Conservation (phyloP, 1,140 invertebrate species). For the Battus philenor region DNA sequence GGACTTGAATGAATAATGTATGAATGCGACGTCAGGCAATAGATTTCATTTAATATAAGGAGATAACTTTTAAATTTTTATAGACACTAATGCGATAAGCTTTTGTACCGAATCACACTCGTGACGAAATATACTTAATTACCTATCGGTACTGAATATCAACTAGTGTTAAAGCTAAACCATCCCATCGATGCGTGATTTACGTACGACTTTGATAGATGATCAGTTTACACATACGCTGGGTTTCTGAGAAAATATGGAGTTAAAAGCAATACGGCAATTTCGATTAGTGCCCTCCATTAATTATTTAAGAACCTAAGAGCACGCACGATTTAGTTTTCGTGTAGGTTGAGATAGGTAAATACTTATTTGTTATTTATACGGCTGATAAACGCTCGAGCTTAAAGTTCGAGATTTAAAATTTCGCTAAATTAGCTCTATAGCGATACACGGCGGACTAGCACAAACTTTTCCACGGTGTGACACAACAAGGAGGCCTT, state of each 20-base stretch:
- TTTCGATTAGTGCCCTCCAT: conserved; percentile 10
- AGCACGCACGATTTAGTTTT: conserved; percentile 4
- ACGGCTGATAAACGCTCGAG: too few relatives aligned
- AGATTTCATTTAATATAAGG: too few relatives aligned
- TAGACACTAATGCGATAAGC: too few relatives aligned
- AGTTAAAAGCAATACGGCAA: not conserved
- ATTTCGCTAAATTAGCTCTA: too few relatives aligned
- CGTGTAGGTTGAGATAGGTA: not conserved
- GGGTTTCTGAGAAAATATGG: conserved; percentile 2
- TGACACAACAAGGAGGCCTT: too few relatives aligned
- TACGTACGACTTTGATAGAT: conserved; percentile 12
- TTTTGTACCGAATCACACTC: not conserved
- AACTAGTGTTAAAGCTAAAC: not conserved
- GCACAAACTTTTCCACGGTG: too few relatives aligned
- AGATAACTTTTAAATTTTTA: too few relatives aligned
- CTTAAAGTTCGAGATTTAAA: too few relatives aligned
- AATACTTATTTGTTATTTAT: not conserved
- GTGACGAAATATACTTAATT: conserved; percentile 7
- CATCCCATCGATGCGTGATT: conserved; percentile 5
- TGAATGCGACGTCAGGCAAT: too few relatives aligned
- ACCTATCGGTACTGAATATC: conserved; percentile 1
- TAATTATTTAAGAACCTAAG: conserved; percentile 7
- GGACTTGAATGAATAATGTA: too few relatives aligned
- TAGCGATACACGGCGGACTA: too few relatives aligned
- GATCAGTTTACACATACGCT: conserved; percentile 1